Evolutionary conservation across 1,140 invertebrate species (phyloP).

Genomic region (Hyles vespertilio): DNA sequence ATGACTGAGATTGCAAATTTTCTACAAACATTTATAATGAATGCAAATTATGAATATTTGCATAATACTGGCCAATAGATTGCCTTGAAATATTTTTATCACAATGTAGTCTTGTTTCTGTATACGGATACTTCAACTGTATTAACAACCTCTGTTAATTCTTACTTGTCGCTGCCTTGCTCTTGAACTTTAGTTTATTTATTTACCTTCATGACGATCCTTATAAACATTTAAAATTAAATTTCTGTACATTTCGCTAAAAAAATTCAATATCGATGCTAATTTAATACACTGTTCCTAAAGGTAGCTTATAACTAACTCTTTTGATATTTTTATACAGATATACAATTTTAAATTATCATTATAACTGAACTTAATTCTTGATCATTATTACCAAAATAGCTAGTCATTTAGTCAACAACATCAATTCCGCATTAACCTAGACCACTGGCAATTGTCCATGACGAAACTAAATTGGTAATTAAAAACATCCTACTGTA

Average conservation of each 20-base stretch:
- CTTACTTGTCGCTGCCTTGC: background rate
- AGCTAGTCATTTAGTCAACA: too few species aligned
- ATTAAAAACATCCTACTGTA: slow-evolving; percentile 9
- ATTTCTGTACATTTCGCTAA: too few species aligned
- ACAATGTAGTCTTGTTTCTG: background rate
- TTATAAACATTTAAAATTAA: too few species aligned
- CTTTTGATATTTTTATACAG: too few species aligned
- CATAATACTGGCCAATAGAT: slow-evolving; percentile 12
- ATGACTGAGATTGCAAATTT: slow-evolving; percentile 26
- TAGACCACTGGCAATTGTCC: background rate
- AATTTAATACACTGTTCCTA: too few species aligned
- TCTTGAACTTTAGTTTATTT: slow-evolving; percentile 8
- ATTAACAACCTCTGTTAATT: background rate
- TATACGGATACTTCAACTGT: slow-evolving; percentile 2
- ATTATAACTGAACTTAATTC: too few species aligned
- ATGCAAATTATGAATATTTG: slow-evolving; percentile 15
- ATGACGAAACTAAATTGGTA: slow-evolving; percentile 1
- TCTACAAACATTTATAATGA: slow-evolving; percentile 20
- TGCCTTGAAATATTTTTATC: slow-evolving; percentile 16
- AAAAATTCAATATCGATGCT: too few species aligned
- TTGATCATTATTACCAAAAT: too few species aligned
- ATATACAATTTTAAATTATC: too few species aligned
- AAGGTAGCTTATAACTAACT: too few species aligned
- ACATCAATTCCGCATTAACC: background rate
- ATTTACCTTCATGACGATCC: background rate